A percentile compares a stretch with the other conserved stretches of the same genome.
These are phyloP conservation scores for Heliconius eleuchia DNA, from an alignment of 1,140 invertebrate genomes.

Conservation along the genomic window DNA sequence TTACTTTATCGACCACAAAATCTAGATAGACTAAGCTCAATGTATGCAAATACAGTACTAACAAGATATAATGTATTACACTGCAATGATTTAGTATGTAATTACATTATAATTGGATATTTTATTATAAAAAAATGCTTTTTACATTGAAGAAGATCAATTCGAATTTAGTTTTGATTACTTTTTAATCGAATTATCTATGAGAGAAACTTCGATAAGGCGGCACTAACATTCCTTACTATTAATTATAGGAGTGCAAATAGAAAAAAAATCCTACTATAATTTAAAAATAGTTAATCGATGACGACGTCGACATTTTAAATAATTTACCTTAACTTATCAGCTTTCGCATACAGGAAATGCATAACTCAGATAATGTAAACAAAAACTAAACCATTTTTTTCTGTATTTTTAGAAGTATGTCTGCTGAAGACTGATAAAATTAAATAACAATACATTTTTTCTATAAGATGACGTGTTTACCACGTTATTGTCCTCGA, in stretches of 20 bases:
- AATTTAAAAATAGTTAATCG: neutral
- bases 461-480: neutral
- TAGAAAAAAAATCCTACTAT: neutral
- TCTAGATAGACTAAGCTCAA: slow-evolving; percentile 5
- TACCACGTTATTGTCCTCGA: neutral
- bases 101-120: neutral
- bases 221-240: neutral
- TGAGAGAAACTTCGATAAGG: neutral
- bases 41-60: neutral
- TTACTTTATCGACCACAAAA: slow-evolving; percentile 1
- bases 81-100: neutral
- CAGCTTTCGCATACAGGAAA: neutral
- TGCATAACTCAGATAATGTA: neutral
- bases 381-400: neutral
- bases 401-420: neutral
- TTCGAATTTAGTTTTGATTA: neutral
- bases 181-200: slow-evolving; percentile 11
- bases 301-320: neutral
- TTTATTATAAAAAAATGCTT: neutral
- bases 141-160: neutral
- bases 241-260: neutral
- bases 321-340: neutral
- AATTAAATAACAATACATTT: too few species aligned
- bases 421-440: neutral
- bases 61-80: neutral